A percentile compares a stretch with the other conserved stretches of the same genome.
Evolutionary conservation across 2,113 vertebrate genomes (phyloP).

Genomic region (Uria aalge): DNA sequence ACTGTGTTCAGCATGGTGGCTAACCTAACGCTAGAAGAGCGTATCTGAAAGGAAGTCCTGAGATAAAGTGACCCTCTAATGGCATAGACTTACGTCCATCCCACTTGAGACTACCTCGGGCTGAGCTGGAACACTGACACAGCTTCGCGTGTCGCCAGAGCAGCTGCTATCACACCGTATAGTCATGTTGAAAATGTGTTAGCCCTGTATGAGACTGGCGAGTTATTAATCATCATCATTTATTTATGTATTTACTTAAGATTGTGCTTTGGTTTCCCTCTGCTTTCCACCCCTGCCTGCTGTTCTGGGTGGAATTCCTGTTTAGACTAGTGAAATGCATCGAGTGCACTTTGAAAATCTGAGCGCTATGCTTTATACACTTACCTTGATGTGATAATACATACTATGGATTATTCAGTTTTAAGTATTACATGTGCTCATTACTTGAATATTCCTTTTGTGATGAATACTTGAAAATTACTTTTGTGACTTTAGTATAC

Average conservation of each 20-base stretch:
- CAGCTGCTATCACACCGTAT: background rate
- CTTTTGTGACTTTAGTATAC: background rate
- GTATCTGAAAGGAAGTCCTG: background rate
- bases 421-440: background rate
- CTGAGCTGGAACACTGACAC: conserved; percentile 3
- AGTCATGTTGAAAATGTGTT: background rate
- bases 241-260: conserved; percentile 1
- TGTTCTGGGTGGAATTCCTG: background rate
- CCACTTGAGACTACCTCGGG: background rate
- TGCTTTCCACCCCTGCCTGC: background rate
- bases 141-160: background rate
- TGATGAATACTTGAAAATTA: background rate
- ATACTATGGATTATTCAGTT: background rate
- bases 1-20: background rate
- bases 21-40: background rate
- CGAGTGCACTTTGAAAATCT: background rate
- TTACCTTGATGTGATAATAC: background rate
- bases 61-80: background rate
- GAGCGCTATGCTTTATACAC: background rate
- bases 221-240: background rate
- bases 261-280: background rate
- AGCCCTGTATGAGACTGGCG: background rate
- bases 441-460: background rate
- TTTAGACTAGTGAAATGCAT: background rate
- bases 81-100: background rate